These are phyloP conservation scores for Drosophila putrida DNA, from an alignment of 2,888 invertebrate genomes.

Conservation along the genomic window DNA sequence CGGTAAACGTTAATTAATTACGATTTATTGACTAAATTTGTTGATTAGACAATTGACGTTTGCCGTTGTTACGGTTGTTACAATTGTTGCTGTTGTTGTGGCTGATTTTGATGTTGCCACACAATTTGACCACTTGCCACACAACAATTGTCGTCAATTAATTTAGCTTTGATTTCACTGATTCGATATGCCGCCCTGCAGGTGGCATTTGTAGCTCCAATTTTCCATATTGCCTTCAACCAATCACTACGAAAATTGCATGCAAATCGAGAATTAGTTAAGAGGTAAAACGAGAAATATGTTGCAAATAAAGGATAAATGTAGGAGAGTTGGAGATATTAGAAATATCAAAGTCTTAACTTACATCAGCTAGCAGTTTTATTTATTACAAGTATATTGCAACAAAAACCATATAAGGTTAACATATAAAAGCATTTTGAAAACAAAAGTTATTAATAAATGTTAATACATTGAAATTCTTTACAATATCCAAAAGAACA, in stretches of 20 bases:
- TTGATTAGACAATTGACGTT: slow-evolving; percentile 83
- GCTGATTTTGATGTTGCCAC: slow-evolving; percentile 70
- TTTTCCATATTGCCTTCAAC: slow-evolving; percentile 20
- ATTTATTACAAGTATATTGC: neutral
- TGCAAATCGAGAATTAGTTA: slow-evolving; percentile 18
- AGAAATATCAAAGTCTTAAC: neutral
- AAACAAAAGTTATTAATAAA: too few species aligned
- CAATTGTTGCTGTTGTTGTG: slow-evolving; percentile 28
- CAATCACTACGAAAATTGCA: slow-evolving; percentile 8
- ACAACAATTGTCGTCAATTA: slow-evolving; percentile 81
- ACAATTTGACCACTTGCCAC: slow-evolving; percentile 73
- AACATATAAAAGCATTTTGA: too few species aligned
- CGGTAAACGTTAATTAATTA: slow-evolving; percentile 84
- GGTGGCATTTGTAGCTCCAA: slow-evolving; percentile 64
- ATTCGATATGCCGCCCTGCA: slow-evolving; percentile 77
- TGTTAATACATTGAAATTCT: too few species aligned
- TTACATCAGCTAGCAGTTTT: too few species aligned
- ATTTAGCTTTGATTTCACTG: slow-evolving; percentile 75
- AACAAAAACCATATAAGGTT: too few species aligned
- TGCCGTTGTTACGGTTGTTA: slow-evolving; percentile 52
- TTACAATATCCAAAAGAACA: too few species aligned
- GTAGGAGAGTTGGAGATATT: neutral
- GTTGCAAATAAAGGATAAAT: neutral
- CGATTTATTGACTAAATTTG: slow-evolving; percentile 85
- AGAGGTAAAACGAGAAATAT: neutral